These are phyloP conservation scores for Euzetes globulus DNA, from an alignment of 2,888 invertebrate genomes.

Conservation along the genomic window DNA sequence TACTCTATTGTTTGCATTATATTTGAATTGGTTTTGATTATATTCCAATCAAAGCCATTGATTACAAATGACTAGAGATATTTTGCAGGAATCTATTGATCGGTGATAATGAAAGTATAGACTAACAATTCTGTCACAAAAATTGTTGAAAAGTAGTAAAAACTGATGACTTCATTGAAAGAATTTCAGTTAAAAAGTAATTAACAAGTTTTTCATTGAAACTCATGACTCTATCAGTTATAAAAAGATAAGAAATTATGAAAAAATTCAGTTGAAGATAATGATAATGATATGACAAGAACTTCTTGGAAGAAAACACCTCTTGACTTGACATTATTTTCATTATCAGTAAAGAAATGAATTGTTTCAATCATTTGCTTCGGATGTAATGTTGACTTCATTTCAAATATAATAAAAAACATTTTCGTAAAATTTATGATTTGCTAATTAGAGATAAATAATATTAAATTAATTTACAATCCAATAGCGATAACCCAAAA, in stretches of 20 bases:
- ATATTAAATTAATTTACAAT: conserved; percentile 23
- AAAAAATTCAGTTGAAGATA: neutral
- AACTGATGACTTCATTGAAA: neutral
- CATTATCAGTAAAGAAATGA: neutral
- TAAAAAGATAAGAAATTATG: neutral
- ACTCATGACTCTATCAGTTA: neutral
- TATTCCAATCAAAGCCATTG: too few species aligned
- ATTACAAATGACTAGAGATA: too few species aligned
- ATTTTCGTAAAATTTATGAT: conserved; percentile 13
- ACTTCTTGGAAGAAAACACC: neutral
- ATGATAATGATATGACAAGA: neutral
- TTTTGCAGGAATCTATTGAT: too few species aligned
- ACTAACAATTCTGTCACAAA: neutral
- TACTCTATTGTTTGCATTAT: too few species aligned
- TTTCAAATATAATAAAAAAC: neutral
- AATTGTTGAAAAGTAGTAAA: neutral
- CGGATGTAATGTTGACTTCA: neutral
- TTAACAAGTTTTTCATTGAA: neutral
- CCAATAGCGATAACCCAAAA: neutral
- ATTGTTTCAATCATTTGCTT: neutral
- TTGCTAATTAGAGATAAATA: conserved; percentile 24
- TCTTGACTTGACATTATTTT: conserved; percentile 3
- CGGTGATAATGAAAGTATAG: neutral
- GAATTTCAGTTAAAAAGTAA: neutral
- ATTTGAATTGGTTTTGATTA: too few species aligned